Base-by-base conservation (phyloP, 1,140 invertebrate genomes). In the Choristoneura fumiferana region DNA sequence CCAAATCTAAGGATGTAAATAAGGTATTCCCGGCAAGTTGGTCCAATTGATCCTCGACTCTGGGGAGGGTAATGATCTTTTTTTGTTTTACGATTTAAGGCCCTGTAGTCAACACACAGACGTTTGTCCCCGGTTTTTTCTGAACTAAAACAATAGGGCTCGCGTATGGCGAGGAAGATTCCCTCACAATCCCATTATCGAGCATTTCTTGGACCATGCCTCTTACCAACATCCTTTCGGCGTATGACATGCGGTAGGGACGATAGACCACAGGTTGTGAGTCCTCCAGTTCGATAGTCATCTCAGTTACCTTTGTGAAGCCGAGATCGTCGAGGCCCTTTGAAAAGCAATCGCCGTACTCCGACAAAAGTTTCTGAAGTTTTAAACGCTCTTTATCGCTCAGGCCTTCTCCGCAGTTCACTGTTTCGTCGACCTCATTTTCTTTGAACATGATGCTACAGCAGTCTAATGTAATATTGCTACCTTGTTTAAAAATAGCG, bases 1-100 rank as follows among this genome's bases (percentile, higher is more conserved):
- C n/a, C n/a, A n/a, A 83, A 73, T 92, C 90, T 0, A 92, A 60
- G 0, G 79, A 72, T 0, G 73, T 71, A 59, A 90, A 91, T 37
- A 67, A 54, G 6, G 39, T 55, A 4, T 65, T 62, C 5, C 55
- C 59, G 4, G 49, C 8, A 22, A 82, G 34, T 9, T 54, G 17
- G 33, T 76, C 71, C 1, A 85, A 34, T 38, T 66, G 67, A 10
- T 81, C 78, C 39, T 60, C 58, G 1, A 60, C 38, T 37, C 58
- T 15, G 17, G 58, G 58, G 52, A 12, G 12, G 58, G 58, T 12
- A 53, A 60, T n/a, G n/a, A n/a, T n/a, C n/a, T n/a, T n/a, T n/a
- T n/a, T n/a, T n/a, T n/a, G n/a, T n/a, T n/a, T n/a, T 60, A 3
- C 43, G 34, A 54, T 60, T 60, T 36, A 60, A 17, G 2, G 58